phyloP scores from a whole-genome alignment of 2,113 vertebrate genomes.

The Clarias magur region DNA sequence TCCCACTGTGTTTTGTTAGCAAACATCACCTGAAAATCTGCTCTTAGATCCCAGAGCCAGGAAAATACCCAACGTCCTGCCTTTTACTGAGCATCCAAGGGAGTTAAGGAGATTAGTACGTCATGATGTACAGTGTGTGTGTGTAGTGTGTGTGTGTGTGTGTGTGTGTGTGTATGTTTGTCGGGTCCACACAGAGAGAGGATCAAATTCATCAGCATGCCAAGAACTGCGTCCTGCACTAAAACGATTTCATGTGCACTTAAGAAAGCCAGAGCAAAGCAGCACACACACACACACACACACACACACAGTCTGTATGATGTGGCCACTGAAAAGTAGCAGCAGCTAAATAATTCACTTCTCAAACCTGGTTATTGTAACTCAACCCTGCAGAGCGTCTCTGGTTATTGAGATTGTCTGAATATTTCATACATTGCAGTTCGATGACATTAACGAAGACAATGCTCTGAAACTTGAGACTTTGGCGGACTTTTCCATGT shows the following conservation, averaged over 20 bases:
- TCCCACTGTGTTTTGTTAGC: not conserved
- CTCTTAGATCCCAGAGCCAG: not conserved
- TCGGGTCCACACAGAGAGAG: constrained; percentile 23
- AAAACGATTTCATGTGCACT: constrained; percentile 23
- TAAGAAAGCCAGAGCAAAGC: constrained; percentile 30
- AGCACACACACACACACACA: not conserved
- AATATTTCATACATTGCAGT: not conserved
- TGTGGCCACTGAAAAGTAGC: not conserved
- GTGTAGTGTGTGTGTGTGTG: not conserved
- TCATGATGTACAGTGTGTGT: not conserved
- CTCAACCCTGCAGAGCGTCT: not conserved
- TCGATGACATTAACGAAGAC: not conserved
- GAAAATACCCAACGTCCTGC: not conserved
- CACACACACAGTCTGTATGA: too few species aligned
- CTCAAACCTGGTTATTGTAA: not conserved
- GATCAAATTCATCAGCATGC: constrained; percentile 39
- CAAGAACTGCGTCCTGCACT: constrained; percentile 21
- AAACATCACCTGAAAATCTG: constrained; percentile 19
- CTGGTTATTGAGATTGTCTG: not conserved
- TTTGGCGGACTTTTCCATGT: not conserved
- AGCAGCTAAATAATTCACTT: not conserved
- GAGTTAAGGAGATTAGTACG: not conserved
- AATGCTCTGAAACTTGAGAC: not conserved
- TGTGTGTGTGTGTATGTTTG: not conserved
- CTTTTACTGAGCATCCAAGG: not conserved